A percentile compares a stretch with the other conserved stretches of the same genome.
Conservation (phyloP, 2,888 invertebrate genomes). For the Petrolisthes cinctipes region DNA sequence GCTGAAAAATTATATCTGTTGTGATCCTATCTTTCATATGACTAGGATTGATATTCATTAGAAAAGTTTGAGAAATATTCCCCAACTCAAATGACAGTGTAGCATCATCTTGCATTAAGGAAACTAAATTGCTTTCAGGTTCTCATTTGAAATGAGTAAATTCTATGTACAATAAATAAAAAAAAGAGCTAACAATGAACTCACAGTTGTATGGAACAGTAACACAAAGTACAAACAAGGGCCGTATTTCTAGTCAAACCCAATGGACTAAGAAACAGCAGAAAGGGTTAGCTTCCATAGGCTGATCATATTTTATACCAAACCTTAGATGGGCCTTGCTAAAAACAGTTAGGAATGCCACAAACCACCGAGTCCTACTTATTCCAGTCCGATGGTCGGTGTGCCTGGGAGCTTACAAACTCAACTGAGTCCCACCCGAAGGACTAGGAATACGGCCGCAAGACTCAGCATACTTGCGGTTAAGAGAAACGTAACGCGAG, state of each 20-base stretch:
- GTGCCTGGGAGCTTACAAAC: too few species aligned
- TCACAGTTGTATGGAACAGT: conserved; percentile 17
- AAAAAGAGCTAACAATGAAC: conserved; percentile 34
- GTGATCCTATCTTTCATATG: conserved; percentile 45
- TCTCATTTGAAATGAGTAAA: conserved; percentile 38
- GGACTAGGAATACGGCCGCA: background rate
- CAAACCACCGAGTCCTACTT: too few species aligned
- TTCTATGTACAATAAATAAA: conserved; percentile 31
- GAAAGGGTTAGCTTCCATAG: too few species aligned
- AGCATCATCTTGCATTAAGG: conserved; percentile 17
- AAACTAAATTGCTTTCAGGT: conserved; percentile 29
- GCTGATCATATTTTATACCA: too few species aligned
- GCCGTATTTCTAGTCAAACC: background rate
- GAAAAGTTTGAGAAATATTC: conserved; percentile 22
- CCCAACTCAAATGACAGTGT: conserved; percentile 13
- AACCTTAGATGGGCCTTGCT: too few species aligned
- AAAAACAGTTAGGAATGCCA: too few species aligned
- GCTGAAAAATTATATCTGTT: conserved; percentile 11
- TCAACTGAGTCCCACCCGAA: too few species aligned
- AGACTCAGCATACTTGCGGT: background rate
- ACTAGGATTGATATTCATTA: conserved; percentile 45
- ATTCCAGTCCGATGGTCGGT: too few species aligned
- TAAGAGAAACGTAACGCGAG: conserved; percentile 2
- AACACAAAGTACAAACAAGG: conserved; percentile 19
- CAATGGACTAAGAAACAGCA: too few species aligned